Conservation (phyloP, 2,113 vertebrate genomes). For the Malurus cyaneus region DNA sequence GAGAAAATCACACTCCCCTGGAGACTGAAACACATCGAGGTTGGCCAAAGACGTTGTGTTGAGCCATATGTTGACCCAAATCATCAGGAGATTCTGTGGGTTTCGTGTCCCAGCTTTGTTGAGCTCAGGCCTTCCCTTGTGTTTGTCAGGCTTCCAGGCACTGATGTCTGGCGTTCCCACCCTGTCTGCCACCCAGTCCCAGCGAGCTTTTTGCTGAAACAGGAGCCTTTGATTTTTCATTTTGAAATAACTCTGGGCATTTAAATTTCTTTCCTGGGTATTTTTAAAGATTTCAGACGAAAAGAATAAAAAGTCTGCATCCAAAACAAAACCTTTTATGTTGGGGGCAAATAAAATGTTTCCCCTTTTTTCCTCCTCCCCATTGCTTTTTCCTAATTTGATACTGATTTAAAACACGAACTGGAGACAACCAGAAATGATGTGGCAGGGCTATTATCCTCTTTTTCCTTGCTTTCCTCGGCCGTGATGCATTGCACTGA, state of each 20-base stretch:
- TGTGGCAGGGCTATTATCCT: neutral
- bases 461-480: neutral
- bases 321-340: neutral
- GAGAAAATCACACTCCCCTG: neutral
- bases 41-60: neutral
- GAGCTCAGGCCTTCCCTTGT: conserved; percentile 9
- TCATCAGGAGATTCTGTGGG: conserved; percentile 26
- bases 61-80: conserved; percentile 63
- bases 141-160: conserved; percentile 58
- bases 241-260: conserved; percentile 20
- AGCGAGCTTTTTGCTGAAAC: neutral
- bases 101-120: conserved; percentile 44
- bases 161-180: conserved; percentile 59
- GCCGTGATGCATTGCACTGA: neutral
- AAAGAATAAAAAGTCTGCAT: neutral
- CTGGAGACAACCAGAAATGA: neutral
- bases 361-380: neutral
- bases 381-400: neutral
- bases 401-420: neutral
- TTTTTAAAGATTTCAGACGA: neutral
- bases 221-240: conserved; percentile 37
- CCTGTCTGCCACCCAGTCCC: conserved; percentile 64
- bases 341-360: neutral
- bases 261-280: neutral
- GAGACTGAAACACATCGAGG: neutral